Evolutionary conservation across 2,797 vertebrate genomes (phyloP).

Genomic region (Falco peregrinus): DNA sequence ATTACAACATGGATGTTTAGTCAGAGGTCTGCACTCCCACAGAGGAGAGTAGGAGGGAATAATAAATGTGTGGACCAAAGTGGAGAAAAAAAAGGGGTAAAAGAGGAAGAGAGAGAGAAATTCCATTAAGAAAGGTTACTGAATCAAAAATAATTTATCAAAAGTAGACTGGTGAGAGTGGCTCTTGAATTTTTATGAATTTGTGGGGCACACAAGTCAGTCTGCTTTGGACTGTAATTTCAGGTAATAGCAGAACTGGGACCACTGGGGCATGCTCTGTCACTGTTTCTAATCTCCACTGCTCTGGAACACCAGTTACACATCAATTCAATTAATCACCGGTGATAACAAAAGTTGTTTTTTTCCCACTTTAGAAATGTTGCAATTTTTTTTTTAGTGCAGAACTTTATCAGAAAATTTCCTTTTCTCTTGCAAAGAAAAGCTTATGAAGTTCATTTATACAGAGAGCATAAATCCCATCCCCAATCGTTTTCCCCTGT

Average conservation of each 20-base stretch:
- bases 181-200: slow-evolving; percentile 64
- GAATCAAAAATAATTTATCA: slow-evolving; percentile 77
- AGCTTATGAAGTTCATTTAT: slow-evolving; percentile 59
- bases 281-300: slow-evolving; percentile 37
- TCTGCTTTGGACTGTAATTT: slow-evolving; percentile 59
- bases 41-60: slow-evolving; percentile 19
- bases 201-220: slow-evolving; percentile 16
- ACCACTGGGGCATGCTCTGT: slow-evolving; percentile 22
- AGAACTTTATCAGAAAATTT: slow-evolving; percentile 42
- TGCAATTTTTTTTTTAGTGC: neutral
- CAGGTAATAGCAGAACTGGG: slow-evolving; percentile 51
- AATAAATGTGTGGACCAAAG: slow-evolving; percentile 50
- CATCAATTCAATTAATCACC: slow-evolving; percentile 57
- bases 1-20: slow-evolving; percentile 71
- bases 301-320: slow-evolving; percentile 13
- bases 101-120: slow-evolving; percentile 62
- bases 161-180: slow-evolving; percentile 56
- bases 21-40: slow-evolving; percentile 55
- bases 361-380: slow-evolving; percentile 34
- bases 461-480: slow-evolving; percentile 41
- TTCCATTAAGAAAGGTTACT: slow-evolving; percentile 73
- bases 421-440: slow-evolving; percentile 27
- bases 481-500: slow-evolving; percentile 39
- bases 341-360: slow-evolving; percentile 50
- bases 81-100: slow-evolving; percentile 42